Evolutionary conservation across 2,888 invertebrate species (phyloP).

Genomic region (Junonia oenone): DNA sequence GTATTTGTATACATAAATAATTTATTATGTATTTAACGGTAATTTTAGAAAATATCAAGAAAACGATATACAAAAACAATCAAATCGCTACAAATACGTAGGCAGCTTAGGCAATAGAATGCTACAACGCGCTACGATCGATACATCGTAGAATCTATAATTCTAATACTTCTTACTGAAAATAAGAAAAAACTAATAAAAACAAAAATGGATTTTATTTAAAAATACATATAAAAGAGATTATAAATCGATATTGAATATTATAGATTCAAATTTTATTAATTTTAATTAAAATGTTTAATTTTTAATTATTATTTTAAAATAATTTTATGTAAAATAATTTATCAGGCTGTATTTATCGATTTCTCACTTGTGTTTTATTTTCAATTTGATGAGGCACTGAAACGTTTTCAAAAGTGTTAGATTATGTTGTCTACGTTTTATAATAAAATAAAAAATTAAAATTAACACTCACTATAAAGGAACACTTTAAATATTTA

Average conservation of each 20-base stretch:
- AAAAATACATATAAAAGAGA: too few relatives aligned
- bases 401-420: constrained; percentile 4
- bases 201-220: not conserved
- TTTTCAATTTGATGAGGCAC: constrained; percentile 6
- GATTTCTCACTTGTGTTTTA: not conserved
- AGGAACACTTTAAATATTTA: constrained; percentile 19
- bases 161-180: not conserved
- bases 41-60: not conserved
- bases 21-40: too few relatives aligned
- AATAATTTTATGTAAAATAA: not conserved
- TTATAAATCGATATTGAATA: too few relatives aligned
- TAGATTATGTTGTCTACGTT: too few relatives aligned
- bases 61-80: constrained; percentile 8
- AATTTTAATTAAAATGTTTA: too few relatives aligned
- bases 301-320: too few relatives aligned
- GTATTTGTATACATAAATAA: too few relatives aligned
- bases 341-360: not conserved
- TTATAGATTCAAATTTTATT: too few relatives aligned
- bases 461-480: constrained; percentile 23
- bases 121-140: constrained; percentile 23
- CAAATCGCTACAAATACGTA: constrained; percentile 13
- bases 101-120: constrained; percentile 8
- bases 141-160: constrained; percentile 2
- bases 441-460: too few relatives aligned
- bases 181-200: not conserved